A percentile compares a stretch with the other conserved stretches of the same genome.
These are phyloP conservation scores for Hippopotamyrus pictus DNA, from an alignment of 2,797 vertebrate genomes.

Conservation along the genomic window DNA sequence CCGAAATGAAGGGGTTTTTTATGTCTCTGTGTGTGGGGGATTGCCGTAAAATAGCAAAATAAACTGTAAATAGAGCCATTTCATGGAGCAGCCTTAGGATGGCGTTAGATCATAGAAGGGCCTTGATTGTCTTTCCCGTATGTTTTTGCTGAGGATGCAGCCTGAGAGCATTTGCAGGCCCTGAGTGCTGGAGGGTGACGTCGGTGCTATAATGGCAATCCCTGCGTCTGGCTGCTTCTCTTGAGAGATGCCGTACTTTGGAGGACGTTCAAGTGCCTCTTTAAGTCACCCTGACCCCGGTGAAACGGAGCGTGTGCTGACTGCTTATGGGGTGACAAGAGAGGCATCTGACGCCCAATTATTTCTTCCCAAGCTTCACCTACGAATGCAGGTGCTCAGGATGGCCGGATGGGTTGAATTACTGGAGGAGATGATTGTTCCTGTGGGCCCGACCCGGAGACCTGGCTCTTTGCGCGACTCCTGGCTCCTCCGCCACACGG, in stretches of 20 bases:
- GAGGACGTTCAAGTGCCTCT: background rate
- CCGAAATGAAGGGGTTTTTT: background rate
- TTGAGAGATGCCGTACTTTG: background rate
- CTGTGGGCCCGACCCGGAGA: background rate
- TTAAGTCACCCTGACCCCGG: background rate
- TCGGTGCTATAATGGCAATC: background rate
- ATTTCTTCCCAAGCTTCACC: background rate
- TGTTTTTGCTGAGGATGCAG: background rate
- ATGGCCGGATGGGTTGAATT: background rate
- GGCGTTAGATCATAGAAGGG: background rate
- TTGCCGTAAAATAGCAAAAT: background rate
- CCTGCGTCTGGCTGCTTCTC: background rate
- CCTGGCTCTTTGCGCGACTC: background rate
- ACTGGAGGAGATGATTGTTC: background rate
- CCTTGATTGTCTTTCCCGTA: background rate
- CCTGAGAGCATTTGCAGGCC: background rate
- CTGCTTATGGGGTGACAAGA: background rate
- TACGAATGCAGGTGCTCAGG: background rate
- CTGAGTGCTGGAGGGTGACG: background rate
- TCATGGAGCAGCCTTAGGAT: background rate
- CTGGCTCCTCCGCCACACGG: background rate
- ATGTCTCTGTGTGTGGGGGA: background rate
- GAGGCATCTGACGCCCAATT: background rate
- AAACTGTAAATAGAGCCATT: background rate
- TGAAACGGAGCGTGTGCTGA: background rate